Percentiles rank a stretch among this genome's conserved stretches.
Evolutionary conservation across 2,113 vertebrate genomes (phyloP).

Genomic region (Pogona vitticeps): DNA sequence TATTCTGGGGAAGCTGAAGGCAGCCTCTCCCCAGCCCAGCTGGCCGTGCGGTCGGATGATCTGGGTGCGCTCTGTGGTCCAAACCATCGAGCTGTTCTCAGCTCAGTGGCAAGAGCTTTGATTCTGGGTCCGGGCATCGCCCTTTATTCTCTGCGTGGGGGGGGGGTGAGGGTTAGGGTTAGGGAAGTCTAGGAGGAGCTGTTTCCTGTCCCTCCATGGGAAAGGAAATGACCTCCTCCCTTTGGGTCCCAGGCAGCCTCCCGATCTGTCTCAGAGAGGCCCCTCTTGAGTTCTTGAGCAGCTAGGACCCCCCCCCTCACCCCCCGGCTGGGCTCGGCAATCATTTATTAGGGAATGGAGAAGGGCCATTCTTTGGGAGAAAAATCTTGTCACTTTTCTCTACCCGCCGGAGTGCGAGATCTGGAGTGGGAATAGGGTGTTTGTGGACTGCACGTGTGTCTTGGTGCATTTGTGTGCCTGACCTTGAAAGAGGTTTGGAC

Average conservation of each 20-base stretch:
- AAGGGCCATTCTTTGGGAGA: no score
- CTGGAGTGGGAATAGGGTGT: not conserved
- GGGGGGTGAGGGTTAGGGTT: not conserved
- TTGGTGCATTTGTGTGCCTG: not conserved
- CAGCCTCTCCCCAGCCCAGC: no score
- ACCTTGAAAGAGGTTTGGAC: conserved; percentile 1
- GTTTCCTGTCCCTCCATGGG: conserved; percentile 6
- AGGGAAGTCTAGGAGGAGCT: not conserved
- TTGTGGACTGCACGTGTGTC: not conserved
- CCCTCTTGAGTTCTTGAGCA: no score
- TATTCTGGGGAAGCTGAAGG: no score
- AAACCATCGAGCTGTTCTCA: no score
- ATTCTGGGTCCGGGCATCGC: not conserved
- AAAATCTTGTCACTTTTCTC: not conserved
- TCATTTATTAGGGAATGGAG: not conserved
- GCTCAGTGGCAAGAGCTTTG: no score
- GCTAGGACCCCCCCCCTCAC: not conserved
- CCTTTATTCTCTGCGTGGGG: not conserved
- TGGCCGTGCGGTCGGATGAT: no score
- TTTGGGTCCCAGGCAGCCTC: not conserved
- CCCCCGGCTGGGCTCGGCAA: not conserved
- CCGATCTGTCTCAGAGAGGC: not conserved
- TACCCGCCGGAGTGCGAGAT: not conserved
- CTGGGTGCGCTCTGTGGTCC: no score
- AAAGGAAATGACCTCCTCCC: conserved; percentile 9